Conservation (phyloP, 2,113 vertebrate species). For the Petroica traversi region DNA sequence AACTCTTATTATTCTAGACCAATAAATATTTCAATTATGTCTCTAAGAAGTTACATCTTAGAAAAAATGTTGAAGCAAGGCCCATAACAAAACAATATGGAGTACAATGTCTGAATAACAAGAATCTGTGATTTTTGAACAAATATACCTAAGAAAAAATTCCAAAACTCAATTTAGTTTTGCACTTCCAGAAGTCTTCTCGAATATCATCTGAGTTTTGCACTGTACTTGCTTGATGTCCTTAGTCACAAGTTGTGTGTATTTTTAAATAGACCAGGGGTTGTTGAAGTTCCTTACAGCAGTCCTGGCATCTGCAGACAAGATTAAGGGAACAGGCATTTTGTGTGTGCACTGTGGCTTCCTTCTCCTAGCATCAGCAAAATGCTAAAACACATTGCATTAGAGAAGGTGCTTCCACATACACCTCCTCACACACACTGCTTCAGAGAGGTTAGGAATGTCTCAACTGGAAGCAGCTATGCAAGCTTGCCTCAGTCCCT, state of each 20-base stretch:
- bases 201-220: neutral
- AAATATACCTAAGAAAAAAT: neutral
- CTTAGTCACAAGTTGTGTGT: neutral
- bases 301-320: neutral
- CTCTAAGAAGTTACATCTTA: neutral
- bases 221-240: neutral
- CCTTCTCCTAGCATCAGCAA: neutral
- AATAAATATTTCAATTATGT: neutral
- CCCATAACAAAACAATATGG: neutral
- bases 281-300: neutral
- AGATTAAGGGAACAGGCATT: neutral
- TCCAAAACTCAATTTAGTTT: neutral
- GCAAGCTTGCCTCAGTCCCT: too few relatives aligned
- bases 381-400: neutral
- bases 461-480: neutral
- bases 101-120: neutral
- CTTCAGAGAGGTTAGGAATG: neutral
- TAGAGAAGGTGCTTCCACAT: neutral
- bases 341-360: accelerated
- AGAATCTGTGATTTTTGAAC: neutral
- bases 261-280: neutral
- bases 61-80: accelerated
- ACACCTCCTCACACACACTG: too few relatives aligned
- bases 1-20: neutral
- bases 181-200: neutral